Conservation (phyloP, 1,140 invertebrate species). For the Trichonephila clavipes region DNA sequence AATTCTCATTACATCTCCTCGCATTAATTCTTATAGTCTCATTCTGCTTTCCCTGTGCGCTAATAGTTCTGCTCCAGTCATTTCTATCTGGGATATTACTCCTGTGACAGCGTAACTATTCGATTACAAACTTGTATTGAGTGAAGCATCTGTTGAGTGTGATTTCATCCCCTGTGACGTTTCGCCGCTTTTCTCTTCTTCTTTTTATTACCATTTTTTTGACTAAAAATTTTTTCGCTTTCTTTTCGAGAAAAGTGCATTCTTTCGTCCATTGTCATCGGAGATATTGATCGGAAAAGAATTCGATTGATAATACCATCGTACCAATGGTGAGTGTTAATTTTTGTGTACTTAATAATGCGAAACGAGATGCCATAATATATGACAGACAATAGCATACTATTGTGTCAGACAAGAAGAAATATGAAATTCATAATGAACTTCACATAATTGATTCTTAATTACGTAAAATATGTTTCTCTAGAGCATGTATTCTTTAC, state of each 20-base stretch:
- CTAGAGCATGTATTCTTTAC: too few relatives aligned
- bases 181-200: not conserved
- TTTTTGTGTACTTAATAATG: not conserved
- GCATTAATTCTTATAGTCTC: conserved; percentile 10
- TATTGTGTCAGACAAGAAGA: too few relatives aligned
- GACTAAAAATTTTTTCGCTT: not conserved
- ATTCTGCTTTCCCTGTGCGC: not conserved
- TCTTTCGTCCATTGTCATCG: not conserved
- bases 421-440: too few relatives aligned
- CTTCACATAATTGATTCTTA: too few relatives aligned
- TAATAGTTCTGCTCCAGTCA: not conserved
- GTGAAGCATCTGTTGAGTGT: conserved; percentile 35
- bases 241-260: not conserved
- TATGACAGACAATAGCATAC: too few relatives aligned
- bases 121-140: not conserved
- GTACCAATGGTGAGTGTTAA: conserved; percentile 1
- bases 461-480: too few relatives aligned
- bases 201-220: not conserved
- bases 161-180: conserved; percentile 44
- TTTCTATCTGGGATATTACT: not conserved
- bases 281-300: not conserved
- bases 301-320: not conserved
- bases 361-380: too few relatives aligned
- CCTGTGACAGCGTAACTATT: not conserved
- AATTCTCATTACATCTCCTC: conserved; percentile 28